Percentiles rank a stretch among this genome's conserved stretches.
Evolutionary conservation across 2,797 vertebrate species (phyloP).

Genomic region (Setipinna tenuifilis): DNA sequence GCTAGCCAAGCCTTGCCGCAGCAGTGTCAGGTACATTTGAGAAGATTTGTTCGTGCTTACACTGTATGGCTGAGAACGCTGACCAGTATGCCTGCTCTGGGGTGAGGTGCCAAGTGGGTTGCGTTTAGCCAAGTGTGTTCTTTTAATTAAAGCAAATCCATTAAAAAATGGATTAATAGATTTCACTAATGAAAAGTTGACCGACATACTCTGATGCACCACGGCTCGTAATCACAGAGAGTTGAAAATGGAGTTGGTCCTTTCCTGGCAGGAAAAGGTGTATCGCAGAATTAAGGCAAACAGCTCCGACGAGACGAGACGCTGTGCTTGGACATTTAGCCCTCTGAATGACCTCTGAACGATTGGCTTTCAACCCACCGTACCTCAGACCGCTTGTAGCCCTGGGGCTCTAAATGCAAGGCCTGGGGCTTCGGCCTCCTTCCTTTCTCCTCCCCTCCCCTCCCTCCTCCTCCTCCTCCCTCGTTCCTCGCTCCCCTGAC

Average conservation of each 20-base stretch:
- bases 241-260: neutral
- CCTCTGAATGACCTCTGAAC: neutral
- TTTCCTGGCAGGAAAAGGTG: neutral
- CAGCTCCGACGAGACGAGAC: neutral
- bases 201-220: neutral
- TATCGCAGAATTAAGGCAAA: neutral
- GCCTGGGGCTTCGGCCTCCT: neutral
- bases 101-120: neutral
- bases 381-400: neutral
- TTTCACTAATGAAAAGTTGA: constrained; percentile 7
- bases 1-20: neutral
- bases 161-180: neutral
- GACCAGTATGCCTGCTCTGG: neutral
- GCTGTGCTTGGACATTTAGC: neutral
- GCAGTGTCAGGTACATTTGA: neutral
- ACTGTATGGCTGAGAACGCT: neutral
- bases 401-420: neutral
- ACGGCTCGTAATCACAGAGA: neutral
- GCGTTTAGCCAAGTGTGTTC: neutral
- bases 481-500: neutral
- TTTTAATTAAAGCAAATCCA: neutral
- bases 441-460: neutral
- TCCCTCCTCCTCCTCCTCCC: neutral
- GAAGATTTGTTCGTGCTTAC: neutral
- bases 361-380: neutral